phyloP scores from a whole-genome alignment of 53 echinoderm and acorn worm genomes.

The Patiria pectinifera region DNA sequence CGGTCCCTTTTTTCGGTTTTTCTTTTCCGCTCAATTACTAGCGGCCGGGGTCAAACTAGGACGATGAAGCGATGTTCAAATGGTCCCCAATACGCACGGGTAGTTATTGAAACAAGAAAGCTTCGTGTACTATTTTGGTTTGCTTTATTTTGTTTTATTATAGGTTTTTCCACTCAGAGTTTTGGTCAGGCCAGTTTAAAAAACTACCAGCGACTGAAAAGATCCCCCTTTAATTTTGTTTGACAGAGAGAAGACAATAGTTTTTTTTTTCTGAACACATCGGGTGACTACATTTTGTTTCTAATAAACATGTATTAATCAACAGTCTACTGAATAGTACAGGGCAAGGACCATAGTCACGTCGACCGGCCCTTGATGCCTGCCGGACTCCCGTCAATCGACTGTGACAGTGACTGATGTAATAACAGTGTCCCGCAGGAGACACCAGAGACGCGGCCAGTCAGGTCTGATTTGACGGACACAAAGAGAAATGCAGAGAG shows the following conservation, averaged over 20 bases:
- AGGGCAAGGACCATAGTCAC: too few species aligned
- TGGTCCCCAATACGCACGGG: neutral
- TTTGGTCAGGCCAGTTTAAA: too few species aligned
- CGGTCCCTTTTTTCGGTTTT: neutral
- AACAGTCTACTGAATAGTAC: too few species aligned
- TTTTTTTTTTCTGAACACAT: too few species aligned
- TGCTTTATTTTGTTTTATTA: too few species aligned
- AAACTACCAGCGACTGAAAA: too few species aligned
- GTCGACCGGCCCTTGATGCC: neutral
- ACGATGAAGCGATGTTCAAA: neutral
- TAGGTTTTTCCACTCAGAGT: too few species aligned
- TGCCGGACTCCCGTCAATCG: neutral
- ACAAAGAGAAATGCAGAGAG: slow-evolving; percentile 3
- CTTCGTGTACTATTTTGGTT: neutral
- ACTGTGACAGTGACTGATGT: slow-evolving; percentile 15
- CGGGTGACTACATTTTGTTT: too few species aligned
- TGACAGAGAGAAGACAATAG: too few species aligned
- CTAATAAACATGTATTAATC: too few species aligned
- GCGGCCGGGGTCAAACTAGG: slow-evolving; percentile 10
- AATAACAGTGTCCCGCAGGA: neutral
- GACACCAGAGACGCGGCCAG: slow-evolving; percentile 2
- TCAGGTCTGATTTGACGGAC: slow-evolving; percentile 4
- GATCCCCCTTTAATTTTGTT: too few species aligned
- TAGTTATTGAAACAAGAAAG: neutral
- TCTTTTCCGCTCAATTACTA: slow-evolving; percentile 15